Base-by-base conservation (phyloP, 2,888 invertebrate genomes). In the Amblyjoppa fuscipennis region DNA sequence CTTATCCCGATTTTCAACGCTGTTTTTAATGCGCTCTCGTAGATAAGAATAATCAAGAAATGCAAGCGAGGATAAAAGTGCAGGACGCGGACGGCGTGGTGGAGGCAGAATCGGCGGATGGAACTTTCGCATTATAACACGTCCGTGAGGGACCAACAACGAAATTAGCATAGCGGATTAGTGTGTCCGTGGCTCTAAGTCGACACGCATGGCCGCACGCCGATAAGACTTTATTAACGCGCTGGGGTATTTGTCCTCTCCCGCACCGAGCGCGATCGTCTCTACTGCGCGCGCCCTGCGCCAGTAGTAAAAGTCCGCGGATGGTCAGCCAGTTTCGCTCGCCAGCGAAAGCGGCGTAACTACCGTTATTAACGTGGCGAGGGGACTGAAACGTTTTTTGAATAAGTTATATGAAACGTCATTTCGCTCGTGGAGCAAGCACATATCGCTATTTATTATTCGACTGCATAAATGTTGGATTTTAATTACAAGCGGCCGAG, bases 151-250 rank as follows among this genome's bases (percentile, higher is more conserved):
- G 76, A 81, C 74, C 80, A 78, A 71, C 80, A 70, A 66, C 80
- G 83, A 92, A 64, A 93, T 93, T 93, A 93, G 91, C 92, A 92
- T 91, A 90, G 89, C 75, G 92, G 91, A 92, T 92, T 91, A 91
- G 88, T 89, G 90, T 89, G 91, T 90, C 87, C 87, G 88, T 88
- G 89, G 92, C 88, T 90, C 90, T 91, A 92, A 92, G 92, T 92
- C 92, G 90, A 91, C 92, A 91, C 91, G 92, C 92, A 92, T 92
- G 93, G 93, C 87, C 87, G 90, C 88, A 84, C 87, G 86, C 92
- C 91, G 93, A 93, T 93, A 93, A 92, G 93, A 92, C 90, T 93
- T 93, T 93, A 93, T 93, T 93, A 93, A 92, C 91, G 88, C 88
- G 84, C 78, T 28, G 84, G 84, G 76, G 83, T 89, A 91, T 92